Evolutionary conservation across 35 echinoderm and acorn worm genomes (phyloP), one percentile per base, ranked within the genome.

Genomic region (Ophiothrix spiculata): DNA sequence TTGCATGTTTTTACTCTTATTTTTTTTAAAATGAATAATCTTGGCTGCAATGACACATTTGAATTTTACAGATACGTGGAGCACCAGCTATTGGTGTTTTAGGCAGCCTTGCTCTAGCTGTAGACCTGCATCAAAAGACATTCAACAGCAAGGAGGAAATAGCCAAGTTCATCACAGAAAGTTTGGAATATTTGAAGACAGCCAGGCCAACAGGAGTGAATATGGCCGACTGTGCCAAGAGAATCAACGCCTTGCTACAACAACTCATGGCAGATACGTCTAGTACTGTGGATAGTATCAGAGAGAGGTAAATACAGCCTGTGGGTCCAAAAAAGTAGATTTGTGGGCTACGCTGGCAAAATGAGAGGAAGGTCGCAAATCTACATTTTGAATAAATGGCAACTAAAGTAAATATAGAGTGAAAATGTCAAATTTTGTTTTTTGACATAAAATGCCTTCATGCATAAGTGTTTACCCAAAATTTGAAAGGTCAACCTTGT

Each of bases 151-250:
- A 75, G 41, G 40, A 82, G 56, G 81, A 88, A 12, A 17, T 94
- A 10, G 38, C 41, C 0, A 29, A 33, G 17, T 87, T 91, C 25
- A 80, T 99, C 11, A 35, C 34, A 10, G 74, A 89, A 34, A 89
- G 86, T 39, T 79, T 99, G 29, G 83, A 91, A 14, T 91, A 99
- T 73, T 74, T 99, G 34, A 84, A 86, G 49, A 94, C 96, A 19
- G 89, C 91, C 35, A 91, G 96, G 75, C 96, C 96, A 4, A 99
- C 96, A 1, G 96, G 92, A n/a, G 96, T 99, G 0, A 99, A 99
- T 63, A 93, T 99, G 78, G 80, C 63, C 0, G 78, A 88, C 36
- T 89, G 89, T 19, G 86, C 86, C n/a, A 81, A 91, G 13, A 90
- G 92, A 54, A 85, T 99, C 2, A 89, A 31, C 28, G 36, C 23